Percentiles rank a stretch among this genome's conserved stretches.
Conservation (phyloP, 2,888 invertebrate genomes). For the Galeopsomyia nigrocyanea region DNA sequence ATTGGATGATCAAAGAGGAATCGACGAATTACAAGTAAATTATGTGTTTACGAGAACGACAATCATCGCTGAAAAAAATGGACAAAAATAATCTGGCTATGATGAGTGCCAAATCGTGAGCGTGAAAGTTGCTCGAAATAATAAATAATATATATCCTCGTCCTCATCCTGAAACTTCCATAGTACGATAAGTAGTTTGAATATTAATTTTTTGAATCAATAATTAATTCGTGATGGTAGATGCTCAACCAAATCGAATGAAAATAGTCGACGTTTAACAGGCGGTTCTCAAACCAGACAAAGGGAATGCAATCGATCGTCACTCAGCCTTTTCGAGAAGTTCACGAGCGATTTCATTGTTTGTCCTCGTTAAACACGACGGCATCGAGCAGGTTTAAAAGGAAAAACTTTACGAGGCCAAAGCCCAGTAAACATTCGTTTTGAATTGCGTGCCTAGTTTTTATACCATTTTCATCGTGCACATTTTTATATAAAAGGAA, state of each 20-base stretch:
- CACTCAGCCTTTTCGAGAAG: slow-evolving; percentile 28
- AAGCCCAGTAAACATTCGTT: slow-evolving; percentile 32
- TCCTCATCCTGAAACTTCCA: slow-evolving; percentile 55
- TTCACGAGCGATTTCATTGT: slow-evolving; percentile 41
- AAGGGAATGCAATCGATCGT: slow-evolving; percentile 30
- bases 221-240: slow-evolving; percentile 28
- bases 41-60: slow-evolving; percentile 57
- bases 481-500: slow-evolving; percentile 49
- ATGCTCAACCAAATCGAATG: slow-evolving; percentile 16
- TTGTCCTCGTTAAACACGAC: slow-evolving; percentile 43
- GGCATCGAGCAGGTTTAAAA: slow-evolving; percentile 23
- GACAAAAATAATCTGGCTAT: slow-evolving; percentile 27
- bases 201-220: slow-evolving; percentile 30
- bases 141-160: slow-evolving; percentile 49
- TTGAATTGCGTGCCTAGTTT: slow-evolving; percentile 56
- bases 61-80: slow-evolving; percentile 55
- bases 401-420: slow-evolving; percentile 26
- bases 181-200: slow-evolving; percentile 56
- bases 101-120: slow-evolving; percentile 37
- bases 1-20: slow-evolving; percentile 19
- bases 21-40: slow-evolving; percentile 26
- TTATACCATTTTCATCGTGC: slow-evolving; percentile 52
- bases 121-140: slow-evolving; percentile 61
- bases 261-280: slow-evolving; percentile 10
- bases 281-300: slow-evolving; percentile 23